Conservation (phyloP, 2,797 vertebrate species). For the Echeneis naucrates region DNA sequence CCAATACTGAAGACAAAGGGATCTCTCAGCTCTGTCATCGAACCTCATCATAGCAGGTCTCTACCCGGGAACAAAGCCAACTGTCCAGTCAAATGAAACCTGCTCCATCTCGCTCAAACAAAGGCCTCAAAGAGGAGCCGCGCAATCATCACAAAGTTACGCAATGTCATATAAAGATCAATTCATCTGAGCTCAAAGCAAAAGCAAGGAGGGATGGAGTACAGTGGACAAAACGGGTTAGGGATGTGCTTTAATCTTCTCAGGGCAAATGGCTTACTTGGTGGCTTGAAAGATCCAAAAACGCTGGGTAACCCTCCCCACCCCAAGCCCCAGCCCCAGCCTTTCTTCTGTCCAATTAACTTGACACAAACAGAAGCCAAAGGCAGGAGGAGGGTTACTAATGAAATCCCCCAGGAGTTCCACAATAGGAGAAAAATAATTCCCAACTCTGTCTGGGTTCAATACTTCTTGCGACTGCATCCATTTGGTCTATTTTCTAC, state of each 20-base stretch:
- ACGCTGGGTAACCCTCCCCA: constrained; percentile 23
- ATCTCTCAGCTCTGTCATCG: constrained; percentile 68
- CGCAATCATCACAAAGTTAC: constrained; percentile 74
- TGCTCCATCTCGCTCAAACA: constrained; percentile 74
- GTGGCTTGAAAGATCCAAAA: constrained; percentile 68
- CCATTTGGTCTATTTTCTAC: constrained; percentile 32
- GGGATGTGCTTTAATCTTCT: constrained; percentile 71
- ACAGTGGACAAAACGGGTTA: constrained; percentile 47
- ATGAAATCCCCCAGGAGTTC: constrained; percentile 65
- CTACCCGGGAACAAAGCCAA: constrained; percentile 75
- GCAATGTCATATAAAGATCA: constrained; percentile 72
- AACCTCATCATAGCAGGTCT: constrained; percentile 69
- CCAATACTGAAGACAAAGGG: constrained; percentile 67
- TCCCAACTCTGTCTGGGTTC: constrained; percentile 25
- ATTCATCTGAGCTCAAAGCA: constrained; percentile 65
- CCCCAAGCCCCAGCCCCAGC: constrained; percentile 15
- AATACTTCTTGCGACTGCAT: constrained; percentile 35
- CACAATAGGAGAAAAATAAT: constrained; percentile 55
- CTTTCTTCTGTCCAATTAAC: constrained; percentile 72
- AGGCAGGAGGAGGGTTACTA: constrained; percentile 48
- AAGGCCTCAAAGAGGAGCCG: constrained; percentile 73
- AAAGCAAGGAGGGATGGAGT: constrained; percentile 31
- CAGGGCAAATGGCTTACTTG: constrained; percentile 53
- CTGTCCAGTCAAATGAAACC: constrained; percentile 75
- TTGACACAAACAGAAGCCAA: constrained; percentile 65